Percentiles rank a stretch among this genome's conserved stretches.
Conservation (phyloP, 2,113 vertebrate species). For the Brienomyrus brachyistius region DNA sequence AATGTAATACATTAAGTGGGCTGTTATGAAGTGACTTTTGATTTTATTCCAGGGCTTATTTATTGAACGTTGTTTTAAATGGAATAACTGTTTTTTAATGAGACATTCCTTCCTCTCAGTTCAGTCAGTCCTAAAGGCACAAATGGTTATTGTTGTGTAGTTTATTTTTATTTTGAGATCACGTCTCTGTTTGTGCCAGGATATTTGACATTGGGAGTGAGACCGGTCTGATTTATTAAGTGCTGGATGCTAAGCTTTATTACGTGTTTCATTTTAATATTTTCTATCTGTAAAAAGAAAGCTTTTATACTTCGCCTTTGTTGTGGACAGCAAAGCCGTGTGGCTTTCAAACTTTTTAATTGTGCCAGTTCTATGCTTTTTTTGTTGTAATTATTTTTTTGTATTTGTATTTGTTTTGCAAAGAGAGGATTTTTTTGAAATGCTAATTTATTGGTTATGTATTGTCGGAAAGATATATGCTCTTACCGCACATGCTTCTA, state of each 20-base stretch:
- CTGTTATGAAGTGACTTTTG: conserved; percentile 46
- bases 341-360: conserved; percentile 50
- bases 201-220: conserved; percentile 57
- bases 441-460: conserved; percentile 47
- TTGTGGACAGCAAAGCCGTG: conserved; percentile 56
- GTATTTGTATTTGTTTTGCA: conserved; percentile 48
- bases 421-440: conserved; percentile 37
- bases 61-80: conserved; percentile 52
- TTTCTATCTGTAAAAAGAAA: conserved; percentile 59
- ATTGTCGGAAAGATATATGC: conserved; percentile 55
- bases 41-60: conserved; percentile 50
- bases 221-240: conserved; percentile 57
- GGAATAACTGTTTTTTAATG: conserved; percentile 40
- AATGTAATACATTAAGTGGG: conserved; percentile 42
- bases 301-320: conserved; percentile 65
- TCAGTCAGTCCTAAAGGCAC: conserved; percentile 30
- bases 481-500: conserved; percentile 50
- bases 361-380: conserved; percentile 54
- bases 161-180: conserved; percentile 50
- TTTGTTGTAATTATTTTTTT: conserved; percentile 37
- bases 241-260: conserved; percentile 74
- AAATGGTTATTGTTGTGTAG: conserved; percentile 15
- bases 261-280: conserved; percentile 58
- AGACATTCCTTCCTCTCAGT: conserved; percentile 43
- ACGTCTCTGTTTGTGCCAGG: conserved; percentile 49